A percentile compares a stretch with the other conserved stretches of the same genome.
Evolutionary conservation across 1,140 invertebrate species (phyloP).

Genomic region (Subanguina moxae): DNA sequence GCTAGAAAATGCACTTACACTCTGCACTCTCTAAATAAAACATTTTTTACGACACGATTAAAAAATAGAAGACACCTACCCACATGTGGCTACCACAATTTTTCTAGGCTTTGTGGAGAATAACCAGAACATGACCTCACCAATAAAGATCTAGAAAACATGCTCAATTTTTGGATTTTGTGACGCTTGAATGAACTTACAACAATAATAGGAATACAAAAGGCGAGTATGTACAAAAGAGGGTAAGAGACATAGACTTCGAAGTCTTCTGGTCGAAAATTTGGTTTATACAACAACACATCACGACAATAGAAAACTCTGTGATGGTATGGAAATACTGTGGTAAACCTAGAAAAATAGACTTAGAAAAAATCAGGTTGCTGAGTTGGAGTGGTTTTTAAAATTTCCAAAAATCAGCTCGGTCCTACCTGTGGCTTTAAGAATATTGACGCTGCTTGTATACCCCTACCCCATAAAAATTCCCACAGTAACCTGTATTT

Average conservation of each 20-base stretch:
- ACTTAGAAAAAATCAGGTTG: not conserved
- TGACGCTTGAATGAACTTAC: constrained; percentile 36
- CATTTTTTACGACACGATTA: not conserved
- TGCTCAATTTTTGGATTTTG: not conserved
- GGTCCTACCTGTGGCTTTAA: too few relatives aligned
- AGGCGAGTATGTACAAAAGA: constrained; percentile 53
- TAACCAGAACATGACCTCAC: constrained; percentile 59
- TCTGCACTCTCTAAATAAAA: constrained; percentile 41
- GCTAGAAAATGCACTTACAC: too few relatives aligned
- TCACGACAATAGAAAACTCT: constrained; percentile 59
- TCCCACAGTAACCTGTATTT: too few relatives aligned
- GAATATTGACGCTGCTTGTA: too few relatives aligned
- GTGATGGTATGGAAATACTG: constrained; percentile 58
- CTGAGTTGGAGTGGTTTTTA: too few relatives aligned
- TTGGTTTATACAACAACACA: constrained; percentile 57
- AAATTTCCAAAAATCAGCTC: too few relatives aligned
- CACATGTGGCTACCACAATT: constrained; percentile 17
- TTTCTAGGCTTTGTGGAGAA: constrained; percentile 59
- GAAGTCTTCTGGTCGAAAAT: constrained; percentile 58
- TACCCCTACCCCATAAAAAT: too few relatives aligned
- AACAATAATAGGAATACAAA: constrained; percentile 54
- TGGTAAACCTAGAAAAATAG: constrained; percentile 54
- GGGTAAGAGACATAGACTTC: constrained; percentile 57
- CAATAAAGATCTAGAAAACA: constrained; percentile 54
- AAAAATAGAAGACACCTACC: not conserved